Base-by-base conservation (phyloP, 2,113 vertebrate species). In the Murina feae region DNA sequence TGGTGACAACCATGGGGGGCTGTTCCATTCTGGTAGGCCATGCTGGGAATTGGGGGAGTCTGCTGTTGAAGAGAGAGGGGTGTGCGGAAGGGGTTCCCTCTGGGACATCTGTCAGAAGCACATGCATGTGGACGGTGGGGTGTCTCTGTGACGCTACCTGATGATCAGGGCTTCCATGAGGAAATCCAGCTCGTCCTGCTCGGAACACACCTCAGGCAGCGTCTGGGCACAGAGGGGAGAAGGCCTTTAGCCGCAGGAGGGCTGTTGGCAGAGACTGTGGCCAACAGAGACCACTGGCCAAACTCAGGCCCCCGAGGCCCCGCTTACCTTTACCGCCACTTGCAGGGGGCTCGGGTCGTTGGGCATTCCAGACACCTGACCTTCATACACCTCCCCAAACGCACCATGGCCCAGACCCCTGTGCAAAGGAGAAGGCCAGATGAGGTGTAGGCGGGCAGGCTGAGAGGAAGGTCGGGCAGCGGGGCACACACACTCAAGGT, bases 131-230 rank as follows among this genome's bases (percentile, higher is more conserved):
- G 60, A 47, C 20, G 47, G 35, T 4, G 28, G 6, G 55, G 39
- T 2, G 8, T 79, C 82, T 63, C 44, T 17, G 94, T 18, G 71
- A 95, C 93, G 94, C 95, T 95, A 99, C 99, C 99, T 99, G 98
- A 99, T 99, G 92, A 99, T 99, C 49, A 99, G 98, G 83, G 99
- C 99, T 98, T 99, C 99, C 99, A 99, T 99, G 86, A 99, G 99
- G 97, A 99, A 99, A 96, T 99, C 99, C 80, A 99, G 94, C 79
- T 99, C 99, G 58, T 99, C 99, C 97, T 99, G 99, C 96, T 99
- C 99, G 0, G 99, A 99, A 96, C 99, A 99, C 89, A 99, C 99
- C 96, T 99, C 99, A 1, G 99, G 99, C 93, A 99, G 98, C 0
- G 99, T 99, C 99, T 99, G 90, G 91, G 96, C 93, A 96, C 96